Evolutionary conservation across 2,888 invertebrate species (phyloP).

Genomic region (Acholoe squamosa): DNA sequence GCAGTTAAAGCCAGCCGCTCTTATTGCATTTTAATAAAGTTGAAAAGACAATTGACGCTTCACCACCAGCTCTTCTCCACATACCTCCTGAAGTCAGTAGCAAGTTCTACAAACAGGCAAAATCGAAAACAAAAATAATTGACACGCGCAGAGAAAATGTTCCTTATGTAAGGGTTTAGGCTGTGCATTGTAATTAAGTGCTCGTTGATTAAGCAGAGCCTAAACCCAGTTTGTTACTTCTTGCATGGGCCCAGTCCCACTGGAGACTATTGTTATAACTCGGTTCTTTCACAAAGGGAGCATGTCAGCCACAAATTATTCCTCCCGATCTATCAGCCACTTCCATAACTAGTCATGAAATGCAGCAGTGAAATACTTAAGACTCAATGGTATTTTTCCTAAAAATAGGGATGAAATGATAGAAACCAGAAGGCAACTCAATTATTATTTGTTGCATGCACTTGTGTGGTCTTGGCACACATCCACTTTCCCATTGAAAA

Average conservation of each 20-base stretch:
- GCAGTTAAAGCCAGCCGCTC: conserved; percentile 50
- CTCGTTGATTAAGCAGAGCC: no score
- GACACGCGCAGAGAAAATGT: conserved; percentile 46
- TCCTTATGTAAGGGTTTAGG: not conserved
- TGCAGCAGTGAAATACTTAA: not conserved
- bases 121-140: not conserved
- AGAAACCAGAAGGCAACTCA: not conserved
- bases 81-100: conserved; percentile 39
- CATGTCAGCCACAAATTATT: conserved; percentile 1
- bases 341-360: not conserved
- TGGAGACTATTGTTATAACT: not conserved
- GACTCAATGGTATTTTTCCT: not conserved
- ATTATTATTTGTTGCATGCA: not conserved
- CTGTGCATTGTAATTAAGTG: no score
- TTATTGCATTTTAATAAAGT: conserved; percentile 37
- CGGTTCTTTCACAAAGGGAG: not conserved
- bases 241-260: conserved; percentile 51
- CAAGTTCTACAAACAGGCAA: conserved; percentile 49
- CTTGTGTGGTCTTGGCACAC: conserved; percentile 7
- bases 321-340: not conserved
- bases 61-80: conserved; percentile 1
- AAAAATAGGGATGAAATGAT: not conserved
- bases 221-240: not conserved
- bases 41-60: conserved; percentile 35
- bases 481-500: not conserved